phyloP scores from a whole-genome alignment of 2,797 vertebrate genomes.

The Paratrypauchen microcephalus region DNA sequence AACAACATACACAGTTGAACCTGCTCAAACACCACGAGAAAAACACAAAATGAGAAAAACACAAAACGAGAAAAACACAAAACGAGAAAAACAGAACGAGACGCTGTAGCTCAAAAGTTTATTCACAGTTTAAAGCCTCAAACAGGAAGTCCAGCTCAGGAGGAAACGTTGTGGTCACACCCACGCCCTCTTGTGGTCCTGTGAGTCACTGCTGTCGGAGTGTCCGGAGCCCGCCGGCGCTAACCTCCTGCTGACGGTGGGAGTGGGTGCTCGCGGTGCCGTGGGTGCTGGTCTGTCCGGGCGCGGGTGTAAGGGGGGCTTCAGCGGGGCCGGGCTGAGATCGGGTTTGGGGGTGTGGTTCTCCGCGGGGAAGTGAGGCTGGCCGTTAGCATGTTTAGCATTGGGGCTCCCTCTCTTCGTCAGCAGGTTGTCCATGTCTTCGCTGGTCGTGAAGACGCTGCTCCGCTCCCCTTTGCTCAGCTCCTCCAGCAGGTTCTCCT shows the following conservation, averaged over 20 bases:
- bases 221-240: slow-evolving; percentile 29
- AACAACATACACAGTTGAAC: too few relatives aligned
- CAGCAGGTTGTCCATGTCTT: slow-evolving; percentile 40
- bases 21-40: too few relatives aligned
- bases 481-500: slow-evolving; percentile 37
- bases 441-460: slow-evolving; percentile 35
- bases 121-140: too few relatives aligned
- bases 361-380: not conserved
- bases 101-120: too few relatives aligned
- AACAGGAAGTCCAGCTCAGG: not conserved
- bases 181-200: slow-evolving; percentile 78
- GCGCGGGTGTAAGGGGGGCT: slow-evolving; percentile 27
- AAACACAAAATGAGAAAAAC: too few relatives aligned
- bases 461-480: slow-evolving; percentile 54
- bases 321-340: not conserved
- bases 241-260: slow-evolving; percentile 30
- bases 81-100: too few relatives aligned
- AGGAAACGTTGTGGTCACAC: slow-evolving; percentile 43
- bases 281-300: slow-evolving; percentile 8
- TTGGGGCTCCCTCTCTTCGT: slow-evolving; percentile 39
- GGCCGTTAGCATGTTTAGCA: not conserved
- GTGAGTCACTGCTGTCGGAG: slow-evolving; percentile 58
- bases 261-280: slow-evolving; percentile 28
- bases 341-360: not conserved
- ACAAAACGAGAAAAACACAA: too few relatives aligned